Evolutionary conservation across 2,797 vertebrate genomes (phyloP).

Genomic region (Chloroceryle amazona): DNA sequence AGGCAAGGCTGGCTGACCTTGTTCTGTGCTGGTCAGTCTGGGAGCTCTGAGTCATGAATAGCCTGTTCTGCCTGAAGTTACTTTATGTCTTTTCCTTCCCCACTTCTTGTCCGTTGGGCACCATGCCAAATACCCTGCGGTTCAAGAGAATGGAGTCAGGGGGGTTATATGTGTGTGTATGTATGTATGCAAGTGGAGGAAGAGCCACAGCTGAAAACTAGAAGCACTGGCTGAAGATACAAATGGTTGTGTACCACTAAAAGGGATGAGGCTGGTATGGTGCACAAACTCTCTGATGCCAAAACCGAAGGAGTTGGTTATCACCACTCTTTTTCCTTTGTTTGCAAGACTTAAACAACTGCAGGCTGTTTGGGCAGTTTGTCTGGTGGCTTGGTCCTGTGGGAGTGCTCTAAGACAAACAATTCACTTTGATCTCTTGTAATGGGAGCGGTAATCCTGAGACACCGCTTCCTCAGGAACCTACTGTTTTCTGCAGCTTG

Average conservation of each 20-base stretch:
- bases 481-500: background rate
- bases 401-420: slow-evolving; percentile 52
- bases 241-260: background rate
- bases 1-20: background rate
- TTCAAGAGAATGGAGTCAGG: background rate
- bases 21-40: background rate
- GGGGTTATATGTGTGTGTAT: accelerated
- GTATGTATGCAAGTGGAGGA: background rate
- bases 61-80: background rate
- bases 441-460: slow-evolving; percentile 27
- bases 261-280: background rate
- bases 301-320: slow-evolving; percentile 28
- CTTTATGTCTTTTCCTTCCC: background rate
- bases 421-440: slow-evolving; percentile 60
- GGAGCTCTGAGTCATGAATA: background rate
- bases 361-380: background rate
- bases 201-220: background rate
- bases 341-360: slow-evolving; percentile 51
- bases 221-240: background rate
- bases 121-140: background rate
- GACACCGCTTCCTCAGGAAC: slow-evolving; percentile 8
- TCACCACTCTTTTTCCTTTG: slow-evolving; percentile 29
- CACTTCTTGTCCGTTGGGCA: background rate
- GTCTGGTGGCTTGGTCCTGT: slow-evolving; percentile 27
- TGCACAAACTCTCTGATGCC: background rate